These are phyloP conservation scores for Andrena flavipes DNA, from an alignment of 2,888 invertebrate species.

Conservation along the genomic window DNA sequence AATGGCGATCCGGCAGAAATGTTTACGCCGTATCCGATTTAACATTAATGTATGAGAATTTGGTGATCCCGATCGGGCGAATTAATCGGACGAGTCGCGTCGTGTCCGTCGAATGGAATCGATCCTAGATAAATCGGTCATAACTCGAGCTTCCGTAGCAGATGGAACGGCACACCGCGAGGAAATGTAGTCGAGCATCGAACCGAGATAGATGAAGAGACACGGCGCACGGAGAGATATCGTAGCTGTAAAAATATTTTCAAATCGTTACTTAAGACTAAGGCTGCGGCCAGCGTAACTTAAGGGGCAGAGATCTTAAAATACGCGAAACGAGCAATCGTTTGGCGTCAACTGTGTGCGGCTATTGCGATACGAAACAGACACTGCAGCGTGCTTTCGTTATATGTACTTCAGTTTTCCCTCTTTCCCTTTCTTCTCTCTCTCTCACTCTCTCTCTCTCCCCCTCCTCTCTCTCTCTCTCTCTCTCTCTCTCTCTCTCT, in stretches of 20 bases:
- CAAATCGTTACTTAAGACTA: slow-evolving; percentile 55
- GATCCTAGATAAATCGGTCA: no score
- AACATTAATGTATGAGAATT: neutral
- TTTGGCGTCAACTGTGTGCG: slow-evolving; percentile 22
- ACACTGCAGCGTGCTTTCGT: slow-evolving; percentile 15
- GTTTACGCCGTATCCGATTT: neutral
- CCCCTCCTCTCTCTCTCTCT: neutral
- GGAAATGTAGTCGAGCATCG: neutral
- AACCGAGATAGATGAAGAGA: neutral
- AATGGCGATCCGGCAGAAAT: neutral
- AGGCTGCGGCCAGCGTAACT: slow-evolving; percentile 65
- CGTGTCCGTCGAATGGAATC: neutral
- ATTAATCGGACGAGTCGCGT: neutral
- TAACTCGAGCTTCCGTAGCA: no score
- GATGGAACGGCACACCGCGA: no score
- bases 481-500: neutral
- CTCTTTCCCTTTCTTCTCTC: neutral
- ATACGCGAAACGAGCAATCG: slow-evolving; percentile 20
- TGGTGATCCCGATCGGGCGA: neutral
- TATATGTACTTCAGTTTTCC: slow-evolving; percentile 27
- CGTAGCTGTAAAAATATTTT: slow-evolving; percentile 9
- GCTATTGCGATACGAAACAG: slow-evolving; percentile 4
- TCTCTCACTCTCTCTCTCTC: no score
- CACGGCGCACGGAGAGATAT: neutral
- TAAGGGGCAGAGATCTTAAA: slow-evolving; percentile 59